Conservation (phyloP, 2,113 vertebrate genomes). For the Microtus oregoni region DNA sequence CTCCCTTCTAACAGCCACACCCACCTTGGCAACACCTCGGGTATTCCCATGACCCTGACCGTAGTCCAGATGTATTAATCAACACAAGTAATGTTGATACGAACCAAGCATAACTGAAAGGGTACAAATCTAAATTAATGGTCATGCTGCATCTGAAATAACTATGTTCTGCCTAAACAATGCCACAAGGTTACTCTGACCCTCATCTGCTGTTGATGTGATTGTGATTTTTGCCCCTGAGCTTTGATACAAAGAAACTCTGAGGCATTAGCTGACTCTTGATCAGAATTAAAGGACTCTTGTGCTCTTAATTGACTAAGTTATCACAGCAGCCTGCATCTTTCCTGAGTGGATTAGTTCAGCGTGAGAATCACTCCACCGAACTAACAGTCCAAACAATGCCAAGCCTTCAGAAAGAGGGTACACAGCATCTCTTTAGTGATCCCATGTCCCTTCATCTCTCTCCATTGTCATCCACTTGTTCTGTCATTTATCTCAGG, state of each 20-base stretch:
- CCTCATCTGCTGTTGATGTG: background rate
- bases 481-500: background rate
- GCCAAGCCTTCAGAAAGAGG: background rate
- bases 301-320: background rate
- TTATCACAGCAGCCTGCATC: background rate
- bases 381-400: background rate
- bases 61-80: background rate
- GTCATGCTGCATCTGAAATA: background rate
- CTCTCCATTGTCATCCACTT: background rate
- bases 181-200: background rate
- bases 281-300: background rate
- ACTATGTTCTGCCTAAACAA: background rate
- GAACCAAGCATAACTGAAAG: background rate
- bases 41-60: background rate
- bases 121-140: background rate
- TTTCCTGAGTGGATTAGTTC: background rate
- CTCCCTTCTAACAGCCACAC: background rate
- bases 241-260: background rate
- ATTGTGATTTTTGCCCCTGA: background rate
- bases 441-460: background rate
- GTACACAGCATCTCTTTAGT: background rate
- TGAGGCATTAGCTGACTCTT: background rate
- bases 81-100: background rate
- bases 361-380: background rate
- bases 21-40: background rate